Evolutionary conservation across 2,113 vertebrate genomes (phyloP), one percentile per base, ranked within the genome.

Genomic region (Plectropomus leopardus): DNA sequence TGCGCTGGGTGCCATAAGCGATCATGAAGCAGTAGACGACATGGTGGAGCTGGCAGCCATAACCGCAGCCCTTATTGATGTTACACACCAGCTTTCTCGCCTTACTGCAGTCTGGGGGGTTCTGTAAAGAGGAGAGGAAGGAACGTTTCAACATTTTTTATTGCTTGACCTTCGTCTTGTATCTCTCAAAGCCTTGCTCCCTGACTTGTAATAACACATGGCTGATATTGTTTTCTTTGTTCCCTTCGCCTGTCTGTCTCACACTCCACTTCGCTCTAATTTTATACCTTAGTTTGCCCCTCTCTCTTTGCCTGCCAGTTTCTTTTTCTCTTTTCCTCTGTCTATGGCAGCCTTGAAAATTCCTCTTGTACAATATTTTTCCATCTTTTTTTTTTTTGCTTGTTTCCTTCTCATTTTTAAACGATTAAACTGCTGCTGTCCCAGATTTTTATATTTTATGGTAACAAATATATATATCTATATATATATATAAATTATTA

Each of bases 11-110:
- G 86, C 98, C 98, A 14, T 98, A 99, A 0, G 98, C 98, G 40
- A 99, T 99, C 98, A 99, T 99, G 93, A 99, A 99, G 94, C 98
- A 99, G 87, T 99, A 99, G 85, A 99, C 98, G 15, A 99, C 98
- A 1, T 99, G 98, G 92, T 99, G 98, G 42, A 99, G 97, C 76
- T 99, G 98, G 93, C 98, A 99, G 82, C 98, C 98, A 14, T 98
- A 99, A 79, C 98, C 98, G 82, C 98, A 99, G 90, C 98, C 98
- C 90, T 99, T 99, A 93, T 99, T 99, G 90, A 99, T 99, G 93
- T 99, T 99, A 61, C 98, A 99, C 72, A 99, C 97, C 14, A 99
- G 94, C 86, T 99, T 99, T 83, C 96, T 96, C 0, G 98, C 98
- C 93, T 97, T 98, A 92, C 96, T 98, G 95, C 98, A 99, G 74